Percentiles rank a stretch among this genome's conserved stretches.
phyloP scores from a whole-genome alignment of 2,888 invertebrate genomes.

The Argyra leucocephala region DNA sequence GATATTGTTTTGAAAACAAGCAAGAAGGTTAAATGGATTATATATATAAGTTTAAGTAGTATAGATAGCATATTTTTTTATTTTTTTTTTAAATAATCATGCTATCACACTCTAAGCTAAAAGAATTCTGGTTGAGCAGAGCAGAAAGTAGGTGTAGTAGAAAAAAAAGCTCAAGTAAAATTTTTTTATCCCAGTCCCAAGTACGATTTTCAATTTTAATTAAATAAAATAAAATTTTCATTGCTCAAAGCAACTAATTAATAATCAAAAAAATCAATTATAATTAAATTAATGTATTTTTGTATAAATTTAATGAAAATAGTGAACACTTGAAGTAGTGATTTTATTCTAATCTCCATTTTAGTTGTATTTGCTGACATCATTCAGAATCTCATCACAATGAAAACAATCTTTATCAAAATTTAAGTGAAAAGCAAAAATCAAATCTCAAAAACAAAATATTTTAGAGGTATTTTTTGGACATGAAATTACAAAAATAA shows the following conservation, averaged over 20 bases:
- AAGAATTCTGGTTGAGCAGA: constrained; percentile 3
- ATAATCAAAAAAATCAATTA: neutral
- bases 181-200: constrained; percentile 6
- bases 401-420: constrained; percentile 6
- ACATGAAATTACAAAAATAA: neutral
- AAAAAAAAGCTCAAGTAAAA: constrained; percentile 6
- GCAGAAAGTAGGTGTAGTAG: constrained; percentile 3
- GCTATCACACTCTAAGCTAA: neutral
- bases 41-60: neutral
- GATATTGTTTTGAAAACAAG: neutral
- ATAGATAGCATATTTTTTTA: neutral
- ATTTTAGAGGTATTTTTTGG: constrained; percentile 1
- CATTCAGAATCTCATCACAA: constrained; percentile 6
- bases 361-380: constrained; percentile 6
- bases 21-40: neutral
- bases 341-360: constrained; percentile 5
- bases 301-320: neutral
- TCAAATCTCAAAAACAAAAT: constrained; percentile 3
- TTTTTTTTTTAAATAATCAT: neutral
- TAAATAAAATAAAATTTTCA: constrained; percentile 4
- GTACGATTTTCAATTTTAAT: constrained; percentile 3
- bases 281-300: neutral
- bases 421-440: constrained; percentile 6
- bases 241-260: constrained; percentile 6
- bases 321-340: constrained; percentile 3